Evolutionary conservation across 2,113 vertebrate species (phyloP).

Genomic region (Monopterus albus): DNA sequence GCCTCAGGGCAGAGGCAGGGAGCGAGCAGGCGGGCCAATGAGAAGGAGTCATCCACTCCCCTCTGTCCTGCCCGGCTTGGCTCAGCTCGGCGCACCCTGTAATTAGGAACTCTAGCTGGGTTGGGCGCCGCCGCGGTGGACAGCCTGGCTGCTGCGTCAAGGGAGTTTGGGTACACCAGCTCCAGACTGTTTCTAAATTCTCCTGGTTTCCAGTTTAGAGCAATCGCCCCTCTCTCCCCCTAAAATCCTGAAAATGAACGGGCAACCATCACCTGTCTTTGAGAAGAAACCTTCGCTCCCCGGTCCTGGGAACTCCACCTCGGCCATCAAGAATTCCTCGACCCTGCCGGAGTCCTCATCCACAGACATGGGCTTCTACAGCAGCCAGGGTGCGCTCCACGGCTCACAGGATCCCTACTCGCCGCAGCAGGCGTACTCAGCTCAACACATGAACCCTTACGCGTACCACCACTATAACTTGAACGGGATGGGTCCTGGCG

Average conservation of each 20-base stretch:
- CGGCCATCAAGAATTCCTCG: slow-evolving; percentile 87
- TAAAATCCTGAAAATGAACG: slow-evolving; percentile 81
- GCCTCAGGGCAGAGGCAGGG: slow-evolving; percentile 65
- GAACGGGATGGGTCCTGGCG: slow-evolving; percentile 83
- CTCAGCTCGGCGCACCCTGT: slow-evolving; percentile 76
- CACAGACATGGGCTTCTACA: slow-evolving; percentile 91
- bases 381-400: slow-evolving; percentile 73
- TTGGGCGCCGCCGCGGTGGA: slow-evolving; percentile 76
- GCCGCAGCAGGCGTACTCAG: slow-evolving; percentile 75
- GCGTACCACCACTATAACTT: slow-evolving; percentile 86
- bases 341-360: slow-evolving; percentile 88
- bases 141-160: slow-evolving; percentile 63
- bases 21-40: slow-evolving; percentile 68
- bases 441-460: slow-evolving; percentile 86
- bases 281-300: slow-evolving; percentile 85
- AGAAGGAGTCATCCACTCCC: slow-evolving; percentile 63
- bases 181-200: slow-evolving; percentile 29
- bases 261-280: slow-evolving; percentile 78
- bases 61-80: slow-evolving; percentile 66
- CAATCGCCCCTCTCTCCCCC: too few species aligned
- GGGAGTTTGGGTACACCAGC: slow-evolving; percentile 56
- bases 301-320: slow-evolving; percentile 82
- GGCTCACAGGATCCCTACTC: slow-evolving; percentile 88
- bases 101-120: slow-evolving; percentile 74
- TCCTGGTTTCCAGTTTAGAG: background rate